Evolutionary conservation across 2,113 vertebrate species (phyloP).

Genomic region (Vulpes vulpes): DNA sequence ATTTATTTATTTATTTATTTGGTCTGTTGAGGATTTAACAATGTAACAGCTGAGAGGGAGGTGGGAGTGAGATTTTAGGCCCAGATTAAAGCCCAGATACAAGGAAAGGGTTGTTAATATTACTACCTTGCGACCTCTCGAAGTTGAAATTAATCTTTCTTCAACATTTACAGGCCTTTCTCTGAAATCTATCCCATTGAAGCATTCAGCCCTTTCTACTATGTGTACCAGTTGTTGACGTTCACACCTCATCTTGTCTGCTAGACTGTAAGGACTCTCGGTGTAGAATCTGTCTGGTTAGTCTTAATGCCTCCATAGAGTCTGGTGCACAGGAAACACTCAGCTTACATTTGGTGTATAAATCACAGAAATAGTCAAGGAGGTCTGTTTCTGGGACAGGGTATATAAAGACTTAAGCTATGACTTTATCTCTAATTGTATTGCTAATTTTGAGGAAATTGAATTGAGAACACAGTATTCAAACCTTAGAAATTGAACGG

Average conservation of each 20-base stretch:
- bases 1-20: no score
- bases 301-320: not conserved
- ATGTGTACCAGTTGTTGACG: not conserved
- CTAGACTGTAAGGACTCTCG: not conserved
- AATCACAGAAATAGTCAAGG: not conserved
- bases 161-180: not conserved
- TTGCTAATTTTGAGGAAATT: not conserved
- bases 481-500: not conserved
- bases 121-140: not conserved
- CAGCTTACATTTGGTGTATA: not conserved
- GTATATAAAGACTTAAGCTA: not conserved
- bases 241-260: not conserved
- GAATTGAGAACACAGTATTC: not conserved
- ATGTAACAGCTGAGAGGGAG: not conserved
- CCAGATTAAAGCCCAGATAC: slow-evolving; percentile 1
- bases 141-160: slow-evolving; percentile 33
- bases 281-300: not conserved
- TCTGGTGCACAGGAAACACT: not conserved
- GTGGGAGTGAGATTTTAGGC: not conserved
- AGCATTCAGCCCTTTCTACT: not conserved
- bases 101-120: slow-evolving; percentile 1
- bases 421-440: not conserved
- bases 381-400: not conserved
- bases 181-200: slow-evolving; percentile 1
- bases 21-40: not conserved